Conservation (phyloP, 1,140 invertebrate genomes). For the Aphidius ervi region DNA sequence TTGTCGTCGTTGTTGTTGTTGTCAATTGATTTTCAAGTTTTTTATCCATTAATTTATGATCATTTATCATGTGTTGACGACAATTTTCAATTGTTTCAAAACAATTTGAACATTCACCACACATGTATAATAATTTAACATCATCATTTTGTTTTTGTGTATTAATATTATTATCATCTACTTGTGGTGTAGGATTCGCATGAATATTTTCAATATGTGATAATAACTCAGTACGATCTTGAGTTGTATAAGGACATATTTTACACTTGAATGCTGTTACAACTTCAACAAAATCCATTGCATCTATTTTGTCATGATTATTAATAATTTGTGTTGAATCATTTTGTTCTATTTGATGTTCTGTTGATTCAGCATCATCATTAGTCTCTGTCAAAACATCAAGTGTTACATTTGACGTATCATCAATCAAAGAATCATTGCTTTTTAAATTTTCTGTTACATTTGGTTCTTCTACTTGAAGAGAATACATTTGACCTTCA, state of each 20-base stretch:
- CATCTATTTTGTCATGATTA: constrained; percentile 26
- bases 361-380: constrained; percentile 14
- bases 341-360: constrained; percentile 14
- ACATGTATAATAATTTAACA: constrained; percentile 47
- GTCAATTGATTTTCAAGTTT: constrained; percentile 13
- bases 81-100: constrained; percentile 52
- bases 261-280: constrained; percentile 47
- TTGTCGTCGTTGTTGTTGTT: neutral
- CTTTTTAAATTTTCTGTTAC: too few species aligned
- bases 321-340: neutral
- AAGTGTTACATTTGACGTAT: too few species aligned
- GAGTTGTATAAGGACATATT: constrained; percentile 44
- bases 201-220: constrained; percentile 42
- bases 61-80: constrained; percentile 53
- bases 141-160: constrained; percentile 28
- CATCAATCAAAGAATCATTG: too few species aligned
- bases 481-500: too few species aligned
- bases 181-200: constrained; percentile 29
- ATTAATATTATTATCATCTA: constrained; percentile 26
- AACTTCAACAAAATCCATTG: constrained; percentile 43
- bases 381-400: too few species aligned
- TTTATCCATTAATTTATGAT: constrained; percentile 33
- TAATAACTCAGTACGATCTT: constrained; percentile 38
- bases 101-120: constrained; percentile 51
- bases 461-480: too few species aligned